Base-by-base conservation (phyloP, 2,113 vertebrate species). In the Cynopterus brachyotis region DNA sequence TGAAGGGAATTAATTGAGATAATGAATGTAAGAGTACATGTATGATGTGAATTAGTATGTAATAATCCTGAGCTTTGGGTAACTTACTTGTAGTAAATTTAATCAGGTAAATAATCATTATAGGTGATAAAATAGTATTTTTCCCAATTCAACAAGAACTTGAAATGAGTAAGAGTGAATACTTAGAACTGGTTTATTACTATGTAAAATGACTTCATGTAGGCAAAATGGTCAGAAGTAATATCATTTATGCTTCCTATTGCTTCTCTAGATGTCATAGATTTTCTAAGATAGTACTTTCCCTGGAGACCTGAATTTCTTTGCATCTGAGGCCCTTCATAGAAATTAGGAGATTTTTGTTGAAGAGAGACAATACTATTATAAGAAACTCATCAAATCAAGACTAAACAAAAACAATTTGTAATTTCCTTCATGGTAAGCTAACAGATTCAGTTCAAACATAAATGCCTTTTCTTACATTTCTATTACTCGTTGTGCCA, bases 301-400 rank as follows among this genome's bases (percentile, higher is more conserved):
- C 6, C 17, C 5, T 45, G 2, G 60, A 72, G 55, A 76, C 64
- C 72, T 91, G 37, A 89, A 30, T 47, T 92, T 28, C 13, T 95
- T 40, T 82, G 45, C 62, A 94, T 59, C 45, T 73, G 89, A 84
- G 35, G 35, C 47, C 28, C 79, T 96, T 22, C 8, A 94, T 64
- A 78, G 60, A 94, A 97, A 76, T 67, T 55, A 86, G 66, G 91
- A 17, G 82, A 97, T 89, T 93, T 42, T 2, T 93, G 35, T 37
- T 53, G 32, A 57, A 94, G 37, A 79, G 40, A 9, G 88, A 30
- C 0, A 0, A 91, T 96, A 15, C 30, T 40, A 13, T 94, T 60
- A 45, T 1, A 26, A 24, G 35, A 15, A 96, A 96, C 73, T 89
- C 35, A 81, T 89, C 50, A 89, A 97, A 87, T 57, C 6, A 26